Evolutionary conservation across 1,140 invertebrate species (phyloP), one percentile per base, ranked within the genome.

Genomic region (Lepeophtheirus salmonis): DNA sequence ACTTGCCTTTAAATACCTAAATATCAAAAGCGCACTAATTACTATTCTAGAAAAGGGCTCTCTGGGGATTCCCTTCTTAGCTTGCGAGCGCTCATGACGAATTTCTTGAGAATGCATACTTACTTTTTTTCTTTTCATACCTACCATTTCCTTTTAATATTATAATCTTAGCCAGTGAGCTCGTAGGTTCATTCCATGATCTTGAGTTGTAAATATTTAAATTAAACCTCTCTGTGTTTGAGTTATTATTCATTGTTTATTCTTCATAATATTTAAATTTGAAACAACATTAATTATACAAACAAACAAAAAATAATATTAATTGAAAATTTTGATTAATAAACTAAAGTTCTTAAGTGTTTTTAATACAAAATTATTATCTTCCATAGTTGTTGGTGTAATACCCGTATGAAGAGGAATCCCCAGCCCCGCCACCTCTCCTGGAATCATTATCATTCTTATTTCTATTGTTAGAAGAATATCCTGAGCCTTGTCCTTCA

Each of bases 341-440:
- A n/a, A n/a, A n/a, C n/a, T n/a, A n/a, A n/a, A n/a, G n/a, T n/a
- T n/a, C n/a, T n/a, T n/a, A n/a, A n/a, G n/a, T n/a, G n/a, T n/a
- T n/a, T n/a, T n/a, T n/a, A n/a, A n/a, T n/a, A n/a, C n/a, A n/a
- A n/a, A n/a, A n/a, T n/a, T n/a, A n/a, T 50, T 64, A 65, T 66
- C 63, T 64, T 61, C 63, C 64, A 57, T 60, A 65, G 64, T 62
- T 65, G 64, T 64, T 64, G 63, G 64, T 62, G 63, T 62, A 66
- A 59, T 64, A 63, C 62, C 61, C 64, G 64, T 54, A 65, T 64
- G 64, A 61, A 64, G 61, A 56, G 59, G 61, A 58, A 60, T 61
- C 59, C 62, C 26, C 41, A 61, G 14, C 17, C 13, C 54, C 18
- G 10, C 54, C 23, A 10, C 56, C 24, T 23, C 56, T 60, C 23